Evolutionary conservation across 2,113 vertebrate genomes (phyloP).

Genomic region (Lanius ludovicianus): DNA sequence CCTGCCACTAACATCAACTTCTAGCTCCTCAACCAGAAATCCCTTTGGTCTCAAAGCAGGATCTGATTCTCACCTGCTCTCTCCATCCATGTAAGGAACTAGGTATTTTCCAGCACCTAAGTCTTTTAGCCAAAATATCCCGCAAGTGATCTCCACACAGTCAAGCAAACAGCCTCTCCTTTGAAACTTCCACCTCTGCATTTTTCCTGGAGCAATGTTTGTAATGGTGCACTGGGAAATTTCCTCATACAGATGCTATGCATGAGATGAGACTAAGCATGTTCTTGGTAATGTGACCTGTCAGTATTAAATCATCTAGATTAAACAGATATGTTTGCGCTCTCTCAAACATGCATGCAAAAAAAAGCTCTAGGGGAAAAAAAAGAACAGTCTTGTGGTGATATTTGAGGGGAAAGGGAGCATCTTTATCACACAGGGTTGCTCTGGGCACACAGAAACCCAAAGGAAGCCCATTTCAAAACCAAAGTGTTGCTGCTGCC

Average conservation of each 20-base stretch:
- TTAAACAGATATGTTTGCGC: not conserved
- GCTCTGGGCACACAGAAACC: not conserved
- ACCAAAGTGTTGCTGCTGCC: not conserved
- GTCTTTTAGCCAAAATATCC: not conserved
- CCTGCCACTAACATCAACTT: not conserved
- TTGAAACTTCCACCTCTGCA: not conserved
- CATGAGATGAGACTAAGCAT: not conserved
- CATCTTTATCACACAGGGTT: not conserved
- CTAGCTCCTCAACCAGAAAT: not conserved
- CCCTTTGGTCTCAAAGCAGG: not conserved
- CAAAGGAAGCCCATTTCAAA: not conserved
- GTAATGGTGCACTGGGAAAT: not conserved
- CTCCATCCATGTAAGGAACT: no score
- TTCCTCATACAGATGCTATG: not conserved
- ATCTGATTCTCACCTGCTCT: not conserved
- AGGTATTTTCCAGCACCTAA: not conserved
- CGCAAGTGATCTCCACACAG: not conserved
- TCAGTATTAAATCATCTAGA: not conserved
- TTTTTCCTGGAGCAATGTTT: not conserved
- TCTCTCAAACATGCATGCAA: not conserved
- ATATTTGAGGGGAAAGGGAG: not conserved
- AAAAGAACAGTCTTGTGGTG: not conserved
- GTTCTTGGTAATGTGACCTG: not conserved
- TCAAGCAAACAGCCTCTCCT: not conserved
- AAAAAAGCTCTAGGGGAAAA: not conserved